phyloP scores from a whole-genome alignment of 2,888 invertebrate species.

The Flabesymbios commensalis region DNA sequence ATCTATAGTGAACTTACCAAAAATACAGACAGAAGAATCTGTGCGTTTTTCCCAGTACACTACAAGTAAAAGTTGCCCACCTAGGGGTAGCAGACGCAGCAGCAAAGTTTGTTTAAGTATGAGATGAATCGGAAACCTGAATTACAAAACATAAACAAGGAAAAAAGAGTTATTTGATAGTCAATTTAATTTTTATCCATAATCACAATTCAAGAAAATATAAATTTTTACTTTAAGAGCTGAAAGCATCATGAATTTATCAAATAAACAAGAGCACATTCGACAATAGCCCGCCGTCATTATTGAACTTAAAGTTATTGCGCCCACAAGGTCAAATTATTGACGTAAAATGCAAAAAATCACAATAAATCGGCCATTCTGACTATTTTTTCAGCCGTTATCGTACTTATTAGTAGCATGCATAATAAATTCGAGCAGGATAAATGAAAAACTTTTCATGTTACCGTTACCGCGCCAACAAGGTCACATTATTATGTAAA shows the following conservation, averaged over 20 bases:
- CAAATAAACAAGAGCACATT: too few species aligned
- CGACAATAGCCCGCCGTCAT: background rate
- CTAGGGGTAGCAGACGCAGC: slow-evolving; percentile 28
- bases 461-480: too few species aligned
- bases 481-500: too few species aligned
- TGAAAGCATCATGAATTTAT: too few species aligned
- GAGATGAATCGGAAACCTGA: slow-evolving; percentile 22
- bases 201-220: background rate
- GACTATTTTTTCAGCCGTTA: too few species aligned
- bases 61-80: slow-evolving; percentile 19
- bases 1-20: slow-evolving; percentile 25
- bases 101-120: slow-evolving; percentile 27
- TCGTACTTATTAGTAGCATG: too few species aligned
- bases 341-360: too few species aligned
- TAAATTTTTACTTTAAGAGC: background rate
- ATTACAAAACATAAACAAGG: background rate
- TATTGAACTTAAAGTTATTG: too few species aligned
- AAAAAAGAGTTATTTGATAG: background rate
- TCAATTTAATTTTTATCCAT: background rate
- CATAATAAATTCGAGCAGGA: too few species aligned
- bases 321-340: too few species aligned
- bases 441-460: too few species aligned
- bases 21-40: slow-evolving; percentile 1
- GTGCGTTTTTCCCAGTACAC: slow-evolving; percentile 14
- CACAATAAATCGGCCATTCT: too few species aligned